These are phyloP conservation scores for Ephydatia muelleri DNA, from an alignment of 37 sponge, comb jelly and placozoan species.

Conservation along the genomic window DNA sequence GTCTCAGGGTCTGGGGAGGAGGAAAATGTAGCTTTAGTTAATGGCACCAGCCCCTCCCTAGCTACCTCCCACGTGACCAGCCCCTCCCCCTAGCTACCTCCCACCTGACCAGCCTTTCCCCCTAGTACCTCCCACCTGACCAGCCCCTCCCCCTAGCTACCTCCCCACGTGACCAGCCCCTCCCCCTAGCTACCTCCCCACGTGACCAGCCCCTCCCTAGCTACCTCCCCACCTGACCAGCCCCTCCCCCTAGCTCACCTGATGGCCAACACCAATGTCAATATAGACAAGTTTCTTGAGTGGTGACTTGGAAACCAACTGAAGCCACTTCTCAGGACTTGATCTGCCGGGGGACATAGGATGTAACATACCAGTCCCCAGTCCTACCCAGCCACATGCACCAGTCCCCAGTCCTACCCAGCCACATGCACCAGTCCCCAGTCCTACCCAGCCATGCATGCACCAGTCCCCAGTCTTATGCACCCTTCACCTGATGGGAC, in stretches of 20 bases:
- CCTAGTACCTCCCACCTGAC: no score
- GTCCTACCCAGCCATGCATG: background rate
- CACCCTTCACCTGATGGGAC: slow-evolving; percentile 46
- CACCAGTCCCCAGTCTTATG: background rate
- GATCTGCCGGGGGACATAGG: slow-evolving; percentile 10
- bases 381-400: background rate
- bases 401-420: background rate
- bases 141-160: no score
- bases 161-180: no score
- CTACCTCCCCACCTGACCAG: background rate
- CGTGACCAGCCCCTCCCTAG: no score
- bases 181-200: background rate
- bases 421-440: background rate
- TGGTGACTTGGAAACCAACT: slow-evolving; percentile 17
- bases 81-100: no score
- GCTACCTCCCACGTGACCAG: no score
- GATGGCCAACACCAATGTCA: slow-evolving; percentile 56
- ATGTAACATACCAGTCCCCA: background rate
- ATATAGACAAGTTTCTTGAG: slow-evolving; percentile 54
- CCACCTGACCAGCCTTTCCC: no score
- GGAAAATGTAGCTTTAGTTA: no score
- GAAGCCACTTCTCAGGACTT: slow-evolving; percentile 54
- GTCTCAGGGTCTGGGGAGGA: slow-evolving; percentile 20
- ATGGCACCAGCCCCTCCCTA: no score
- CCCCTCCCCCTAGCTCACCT: slow-evolving; percentile 7